Evolutionary conservation across 2,113 vertebrate genomes (phyloP).

Genomic region (Osmerus eperlanus): DNA sequence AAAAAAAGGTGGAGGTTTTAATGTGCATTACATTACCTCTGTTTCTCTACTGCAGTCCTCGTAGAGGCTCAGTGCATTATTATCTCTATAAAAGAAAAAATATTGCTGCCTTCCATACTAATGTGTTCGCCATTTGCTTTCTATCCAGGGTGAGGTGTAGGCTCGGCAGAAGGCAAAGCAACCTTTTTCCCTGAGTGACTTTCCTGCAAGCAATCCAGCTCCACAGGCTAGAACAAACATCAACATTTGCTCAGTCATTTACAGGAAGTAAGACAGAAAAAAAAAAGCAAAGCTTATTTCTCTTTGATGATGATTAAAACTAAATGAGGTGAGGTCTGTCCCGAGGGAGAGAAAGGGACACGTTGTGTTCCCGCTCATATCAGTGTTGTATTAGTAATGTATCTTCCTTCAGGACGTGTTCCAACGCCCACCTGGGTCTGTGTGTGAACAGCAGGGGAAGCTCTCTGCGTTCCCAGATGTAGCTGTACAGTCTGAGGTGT

Average conservation of each 20-base stretch:
- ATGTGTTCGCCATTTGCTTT: constrained; percentile 73
- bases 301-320: constrained; percentile 53
- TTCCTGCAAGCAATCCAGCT: constrained; percentile 55
- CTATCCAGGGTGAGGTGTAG: constrained; percentile 54
- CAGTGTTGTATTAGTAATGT: constrained; percentile 4
- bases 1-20: constrained; percentile 71
- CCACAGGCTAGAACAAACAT: constrained; percentile 52
- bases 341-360: constrained; percentile 6
- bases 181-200: constrained; percentile 57
- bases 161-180: constrained; percentile 48
- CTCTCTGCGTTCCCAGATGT: neutral
- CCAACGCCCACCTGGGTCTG: neutral
- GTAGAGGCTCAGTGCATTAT: constrained; percentile 69
- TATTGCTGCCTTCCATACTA: constrained; percentile 72
- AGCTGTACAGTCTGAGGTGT: neutral
- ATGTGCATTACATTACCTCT: constrained; percentile 72
- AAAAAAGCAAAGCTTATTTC: constrained; percentile 57
- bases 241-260: constrained; percentile 64
- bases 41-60: constrained; percentile 63
- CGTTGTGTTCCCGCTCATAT: constrained; percentile 26
- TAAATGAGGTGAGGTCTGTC: constrained; percentile 42
- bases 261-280: constrained; percentile 45
- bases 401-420: constrained; percentile 30
- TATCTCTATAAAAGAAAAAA: constrained; percentile 76
- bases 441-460: neutral